phyloP scores from a whole-genome alignment of 2,888 invertebrate species.

The Argyresthia goedartella region DNA sequence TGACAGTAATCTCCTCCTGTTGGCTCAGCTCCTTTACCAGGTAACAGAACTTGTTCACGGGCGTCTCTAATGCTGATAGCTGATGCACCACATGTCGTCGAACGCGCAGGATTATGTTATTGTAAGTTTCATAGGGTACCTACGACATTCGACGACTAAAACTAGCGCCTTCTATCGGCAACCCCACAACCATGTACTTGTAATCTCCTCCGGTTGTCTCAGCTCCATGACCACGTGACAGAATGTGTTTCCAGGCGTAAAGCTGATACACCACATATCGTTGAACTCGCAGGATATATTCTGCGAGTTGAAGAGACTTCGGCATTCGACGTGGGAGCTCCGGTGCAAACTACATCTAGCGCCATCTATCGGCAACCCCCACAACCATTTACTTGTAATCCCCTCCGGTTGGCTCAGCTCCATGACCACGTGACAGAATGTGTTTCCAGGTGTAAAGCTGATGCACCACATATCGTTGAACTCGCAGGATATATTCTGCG shows the following conservation, averaged over 20 bases:
- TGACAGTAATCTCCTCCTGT: slow-evolving; percentile 45
- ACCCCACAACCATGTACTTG: slow-evolving; percentile 12
- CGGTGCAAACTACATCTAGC: too few species aligned
- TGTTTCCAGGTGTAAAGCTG: too few species aligned
- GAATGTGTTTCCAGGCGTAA: slow-evolving; percentile 34
- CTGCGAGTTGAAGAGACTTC: slow-evolving; percentile 74
- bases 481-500: slow-evolving; percentile 22
- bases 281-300: slow-evolving; percentile 76
- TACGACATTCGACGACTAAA: too few species aligned
- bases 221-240: slow-evolving; percentile 53
- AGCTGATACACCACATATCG: slow-evolving; percentile 75
- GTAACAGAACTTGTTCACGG: slow-evolving; percentile 42
- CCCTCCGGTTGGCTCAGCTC: too few species aligned
- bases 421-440: slow-evolving; percentile 27
- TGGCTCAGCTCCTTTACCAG: slow-evolving; percentile 47
- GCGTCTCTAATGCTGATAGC: too few species aligned
- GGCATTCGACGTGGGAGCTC: too few species aligned
- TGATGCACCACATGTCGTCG: slow-evolving; percentile 76
- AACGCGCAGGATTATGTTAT: slow-evolving; percentile 77
- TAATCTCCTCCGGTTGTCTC: slow-evolving; percentile 40
- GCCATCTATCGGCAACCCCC: too few species aligned
- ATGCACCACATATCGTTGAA: too few species aligned
- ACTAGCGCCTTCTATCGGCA: too few species aligned
- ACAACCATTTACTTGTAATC: too few species aligned
- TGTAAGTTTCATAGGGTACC: slow-evolving; percentile 74